Percentiles rank a stretch among this genome's conserved stretches.
phyloP scores from a whole-genome alignment of 2,797 vertebrate species.

The Serranus cabrilla region DNA sequence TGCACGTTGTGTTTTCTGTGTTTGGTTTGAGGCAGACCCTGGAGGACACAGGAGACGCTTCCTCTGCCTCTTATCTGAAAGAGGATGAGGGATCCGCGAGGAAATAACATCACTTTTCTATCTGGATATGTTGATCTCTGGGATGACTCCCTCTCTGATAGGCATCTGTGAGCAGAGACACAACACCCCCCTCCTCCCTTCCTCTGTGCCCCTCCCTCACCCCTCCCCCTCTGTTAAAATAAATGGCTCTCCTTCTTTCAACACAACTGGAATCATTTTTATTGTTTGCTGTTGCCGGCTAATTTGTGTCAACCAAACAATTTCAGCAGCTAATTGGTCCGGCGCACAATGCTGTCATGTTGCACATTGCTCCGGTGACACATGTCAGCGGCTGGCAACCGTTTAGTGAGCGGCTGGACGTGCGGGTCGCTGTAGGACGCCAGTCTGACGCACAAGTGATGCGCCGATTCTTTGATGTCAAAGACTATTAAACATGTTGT shows the following conservation, averaged over 20 bases:
- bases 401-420: neutral
- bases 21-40: neutral
- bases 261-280: constrained; percentile 7
- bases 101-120: constrained; percentile 76
- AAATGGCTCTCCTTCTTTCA: constrained; percentile 7
- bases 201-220: constrained; percentile 21
- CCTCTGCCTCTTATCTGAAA: constrained; percentile 69
- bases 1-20: neutral
- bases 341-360: neutral
- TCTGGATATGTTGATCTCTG: constrained; percentile 69
- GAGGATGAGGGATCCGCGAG: constrained; percentile 65
- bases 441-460: neutral
- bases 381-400: constrained; percentile 20
- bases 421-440: neutral
- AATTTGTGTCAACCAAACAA: constrained; percentile 18
- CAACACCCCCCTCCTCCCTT: constrained; percentile 70
- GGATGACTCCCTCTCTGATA: constrained; percentile 73
- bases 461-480: neutral
- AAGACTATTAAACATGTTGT: neutral
- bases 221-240: constrained; percentile 44
- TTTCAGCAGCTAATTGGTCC: constrained; percentile 23
- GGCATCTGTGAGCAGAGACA: constrained; percentile 76
- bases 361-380: constrained; percentile 23
- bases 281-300: neutral
- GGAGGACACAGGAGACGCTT: constrained; percentile 46